These are phyloP conservation scores for Lasioglossum marginatum DNA, from an alignment of 2,888 invertebrate genomes.

Conservation along the genomic window DNA sequence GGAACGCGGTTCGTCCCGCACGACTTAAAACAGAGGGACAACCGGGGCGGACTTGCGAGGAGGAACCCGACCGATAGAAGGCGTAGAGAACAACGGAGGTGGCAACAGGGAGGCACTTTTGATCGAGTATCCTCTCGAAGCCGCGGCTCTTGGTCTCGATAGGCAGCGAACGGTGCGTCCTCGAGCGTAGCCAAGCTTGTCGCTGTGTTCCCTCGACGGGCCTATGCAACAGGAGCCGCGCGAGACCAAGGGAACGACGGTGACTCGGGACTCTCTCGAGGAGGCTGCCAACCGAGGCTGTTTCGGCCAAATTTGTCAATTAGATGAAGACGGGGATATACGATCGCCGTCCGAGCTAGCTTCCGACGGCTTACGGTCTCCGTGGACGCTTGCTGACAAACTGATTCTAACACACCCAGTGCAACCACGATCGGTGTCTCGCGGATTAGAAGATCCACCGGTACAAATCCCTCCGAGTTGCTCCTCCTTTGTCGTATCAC, in stretches of 20 bases:
- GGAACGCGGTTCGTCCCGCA: not conserved
- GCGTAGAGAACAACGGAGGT: constrained; percentile 29
- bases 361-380: not conserved
- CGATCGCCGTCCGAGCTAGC: not conserved
- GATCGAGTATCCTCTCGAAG: constrained; percentile 78
- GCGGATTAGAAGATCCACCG: not conserved
- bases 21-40: not conserved
- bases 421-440: not conserved
- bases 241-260: not conserved
- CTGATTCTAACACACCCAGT: not conserved
- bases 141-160: constrained; percentile 69
- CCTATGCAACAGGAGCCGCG: constrained; percentile 52
- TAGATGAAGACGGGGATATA: not conserved
- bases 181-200: constrained; percentile 28
- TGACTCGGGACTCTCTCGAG: constrained; percentile 30
- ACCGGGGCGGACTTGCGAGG: not conserved
- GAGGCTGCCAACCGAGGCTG: constrained; percentile 13
- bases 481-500: not conserved
- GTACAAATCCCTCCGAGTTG: not conserved
- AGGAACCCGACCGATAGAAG: not conserved
- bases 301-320: constrained; percentile 11
- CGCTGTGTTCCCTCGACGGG: constrained; percentile 5
- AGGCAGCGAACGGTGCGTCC: constrained; percentile 63
- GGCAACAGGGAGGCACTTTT: constrained; percentile 78
- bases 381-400: not conserved